Conservation (phyloP, 64 coral and sea anemone species). For the Stichodactyla helianthus region DNA sequence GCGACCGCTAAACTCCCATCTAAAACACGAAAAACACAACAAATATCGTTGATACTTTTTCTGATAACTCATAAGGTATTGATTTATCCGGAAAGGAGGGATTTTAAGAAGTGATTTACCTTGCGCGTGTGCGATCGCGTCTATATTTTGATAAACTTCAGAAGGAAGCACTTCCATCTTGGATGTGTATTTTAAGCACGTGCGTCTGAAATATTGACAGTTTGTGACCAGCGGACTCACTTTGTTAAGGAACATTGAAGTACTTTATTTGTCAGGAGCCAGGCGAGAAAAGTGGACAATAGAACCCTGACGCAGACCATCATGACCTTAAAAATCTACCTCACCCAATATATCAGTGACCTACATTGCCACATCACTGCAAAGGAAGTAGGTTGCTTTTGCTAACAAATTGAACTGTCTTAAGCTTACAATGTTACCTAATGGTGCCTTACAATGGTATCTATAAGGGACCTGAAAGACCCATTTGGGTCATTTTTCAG, state of each 20-base stretch:
- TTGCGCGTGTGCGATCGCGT: conserved; percentile 84
- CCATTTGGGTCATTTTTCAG: too few relatives aligned
- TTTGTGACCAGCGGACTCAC: neutral
- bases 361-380: too few relatives aligned
- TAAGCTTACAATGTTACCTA: too few relatives aligned
- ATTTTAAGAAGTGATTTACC: conserved; percentile 32
- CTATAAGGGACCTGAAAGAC: too few relatives aligned
- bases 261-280: too few relatives aligned
- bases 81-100: neutral
- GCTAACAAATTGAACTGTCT: too few relatives aligned
- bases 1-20: conserved; percentile 84
- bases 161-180: conserved; percentile 91
- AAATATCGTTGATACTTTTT: neutral
- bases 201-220: conserved; percentile 19
- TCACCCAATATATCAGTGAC: too few relatives aligned
- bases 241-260: neutral
- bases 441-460: too few relatives aligned
- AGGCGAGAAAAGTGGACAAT: neutral
- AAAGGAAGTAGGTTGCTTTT: too few relatives aligned
- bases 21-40: neutral
- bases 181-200: conserved; percentile 35
- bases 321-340: too few relatives aligned
- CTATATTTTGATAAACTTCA: conserved; percentile 75
- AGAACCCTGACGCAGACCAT: too few relatives aligned
- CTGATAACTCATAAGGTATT: neutral